Evolutionary conservation across 2,797 vertebrate species (phyloP).

Genomic region (Phyllotis vaccarum): DNA sequence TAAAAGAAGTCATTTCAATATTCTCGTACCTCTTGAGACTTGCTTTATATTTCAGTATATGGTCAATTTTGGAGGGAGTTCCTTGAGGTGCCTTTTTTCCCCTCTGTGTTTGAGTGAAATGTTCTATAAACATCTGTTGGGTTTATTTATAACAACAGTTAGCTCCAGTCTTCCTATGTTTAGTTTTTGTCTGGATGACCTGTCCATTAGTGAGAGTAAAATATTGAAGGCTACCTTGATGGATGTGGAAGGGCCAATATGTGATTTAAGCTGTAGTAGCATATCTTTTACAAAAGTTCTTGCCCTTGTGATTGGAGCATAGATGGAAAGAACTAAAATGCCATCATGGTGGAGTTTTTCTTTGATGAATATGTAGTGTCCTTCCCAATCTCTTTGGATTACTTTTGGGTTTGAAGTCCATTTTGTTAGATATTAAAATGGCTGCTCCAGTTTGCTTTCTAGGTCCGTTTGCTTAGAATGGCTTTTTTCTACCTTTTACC

Average conservation of each 20-base stretch:
- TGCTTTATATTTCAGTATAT: not conserved
- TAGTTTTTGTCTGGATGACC: not conserved
- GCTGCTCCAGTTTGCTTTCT: not conserved
- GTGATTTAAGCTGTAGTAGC: not conserved
- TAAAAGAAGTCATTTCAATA: not conserved
- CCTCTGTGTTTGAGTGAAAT: not conserved
- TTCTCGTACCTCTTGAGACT: not conserved
- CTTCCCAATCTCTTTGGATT: not conserved
- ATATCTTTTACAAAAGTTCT: not conserved
- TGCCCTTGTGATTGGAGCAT: not conserved
- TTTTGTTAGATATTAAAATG: not conserved
- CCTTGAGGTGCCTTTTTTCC: not conserved
- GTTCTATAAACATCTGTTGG: not conserved
- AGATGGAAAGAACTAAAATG: not conserved
- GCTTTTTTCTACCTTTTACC: not conserved
- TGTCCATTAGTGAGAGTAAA: not conserved
- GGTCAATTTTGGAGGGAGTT: not conserved
- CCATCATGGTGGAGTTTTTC: not conserved
- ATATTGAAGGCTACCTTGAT: not conserved
- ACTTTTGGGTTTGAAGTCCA: not conserved
- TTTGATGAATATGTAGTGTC: not conserved
- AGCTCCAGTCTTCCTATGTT: not conserved
- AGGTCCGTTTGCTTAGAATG: not conserved
- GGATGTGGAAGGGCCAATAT: not conserved
- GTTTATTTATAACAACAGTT: not conserved